Conservation (phyloP, 2,113 vertebrate species). For the Solea senegalensis region DNA sequence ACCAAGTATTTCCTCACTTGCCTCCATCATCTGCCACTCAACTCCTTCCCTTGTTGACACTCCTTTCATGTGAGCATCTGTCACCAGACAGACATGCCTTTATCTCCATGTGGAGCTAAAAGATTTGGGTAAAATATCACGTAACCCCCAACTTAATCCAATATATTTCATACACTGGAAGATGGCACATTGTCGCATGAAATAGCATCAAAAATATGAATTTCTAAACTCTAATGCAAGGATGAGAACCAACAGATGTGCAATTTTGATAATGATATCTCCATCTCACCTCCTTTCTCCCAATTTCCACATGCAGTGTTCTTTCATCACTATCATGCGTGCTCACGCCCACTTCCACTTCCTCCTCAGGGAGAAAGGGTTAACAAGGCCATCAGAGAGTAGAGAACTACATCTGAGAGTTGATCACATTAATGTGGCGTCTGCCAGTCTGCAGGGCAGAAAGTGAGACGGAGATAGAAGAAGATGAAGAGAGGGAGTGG, state of each 20-base stretch:
- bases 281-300: neutral
- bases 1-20: neutral
- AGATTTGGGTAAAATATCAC: no score
- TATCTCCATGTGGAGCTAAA: no score
- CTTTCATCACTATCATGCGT: neutral
- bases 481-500: conserved; percentile 23
- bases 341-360: conserved; percentile 28
- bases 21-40: neutral
- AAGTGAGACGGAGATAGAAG: conserved; percentile 33
- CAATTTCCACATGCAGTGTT: no score
- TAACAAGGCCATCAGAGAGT: conserved; percentile 74
- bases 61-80: neutral
- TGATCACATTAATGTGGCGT: conserved; percentile 76
- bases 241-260: no score
- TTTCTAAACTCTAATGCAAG: no score
- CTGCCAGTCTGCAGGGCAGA: conserved; percentile 64
- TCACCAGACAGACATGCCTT: no score
- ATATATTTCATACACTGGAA: no score
- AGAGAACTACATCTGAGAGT: conserved; percentile 66
- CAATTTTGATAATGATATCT: neutral
- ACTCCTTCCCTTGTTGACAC: neutral
- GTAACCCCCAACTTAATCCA: no score
- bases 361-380: conserved; percentile 57
- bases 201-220: no score
- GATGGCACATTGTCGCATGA: no score